A percentile compares a stretch with the other conserved stretches of the same genome.
These are phyloP conservation scores for Pterois miles DNA, from an alignment of 2,797 vertebrate species.

Conservation along the genomic window DNA sequence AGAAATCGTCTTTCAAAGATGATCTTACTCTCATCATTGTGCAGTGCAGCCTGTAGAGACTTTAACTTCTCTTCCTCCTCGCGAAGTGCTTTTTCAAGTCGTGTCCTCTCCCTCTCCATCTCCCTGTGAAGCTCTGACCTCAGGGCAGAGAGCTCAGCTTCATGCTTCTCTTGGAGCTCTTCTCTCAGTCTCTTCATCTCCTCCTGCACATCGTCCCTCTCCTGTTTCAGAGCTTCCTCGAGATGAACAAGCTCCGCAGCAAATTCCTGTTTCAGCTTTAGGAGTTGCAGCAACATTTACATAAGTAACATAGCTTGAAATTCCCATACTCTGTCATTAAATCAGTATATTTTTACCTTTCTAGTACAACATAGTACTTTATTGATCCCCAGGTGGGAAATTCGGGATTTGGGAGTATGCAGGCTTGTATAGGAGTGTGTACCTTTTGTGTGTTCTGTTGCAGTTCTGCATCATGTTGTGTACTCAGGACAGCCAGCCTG, in stretches of 20 bases:
- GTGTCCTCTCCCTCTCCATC: conserved; percentile 70
- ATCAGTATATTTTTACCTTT: not conserved
- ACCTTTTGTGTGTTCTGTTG: conserved; percentile 69
- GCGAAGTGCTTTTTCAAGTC: conserved; percentile 77
- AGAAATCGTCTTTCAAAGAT: not conserved
- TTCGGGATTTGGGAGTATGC: no score
- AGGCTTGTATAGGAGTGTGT: not conserved
- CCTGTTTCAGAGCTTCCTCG: conserved; percentile 61
- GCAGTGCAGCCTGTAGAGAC: conserved; percentile 80
- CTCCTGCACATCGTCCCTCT: conserved; percentile 37
- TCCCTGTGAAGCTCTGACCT: conserved; percentile 67
- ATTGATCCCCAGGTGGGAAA: no score
- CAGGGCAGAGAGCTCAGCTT: conserved; percentile 74
- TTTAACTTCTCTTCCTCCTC: conserved; percentile 81
- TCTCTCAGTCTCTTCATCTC: conserved; percentile 60
- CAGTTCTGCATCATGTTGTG: conserved; percentile 77
- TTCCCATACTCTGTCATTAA: not conserved
- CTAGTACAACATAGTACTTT: no score
- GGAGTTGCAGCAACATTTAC: not conserved
- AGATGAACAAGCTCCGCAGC: conserved; percentile 55
- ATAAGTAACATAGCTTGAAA: not conserved
- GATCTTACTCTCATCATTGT: conserved; percentile 71
- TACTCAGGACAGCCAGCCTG: conserved; percentile 75
- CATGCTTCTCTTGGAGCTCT: conserved; percentile 70
- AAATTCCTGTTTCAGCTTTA: conserved; percentile 74